Percentiles rank a stretch among this genome's conserved stretches.
phyloP scores from a whole-genome alignment of 2,888 invertebrate genomes.

The Caenorhabditis sp. region DNA sequence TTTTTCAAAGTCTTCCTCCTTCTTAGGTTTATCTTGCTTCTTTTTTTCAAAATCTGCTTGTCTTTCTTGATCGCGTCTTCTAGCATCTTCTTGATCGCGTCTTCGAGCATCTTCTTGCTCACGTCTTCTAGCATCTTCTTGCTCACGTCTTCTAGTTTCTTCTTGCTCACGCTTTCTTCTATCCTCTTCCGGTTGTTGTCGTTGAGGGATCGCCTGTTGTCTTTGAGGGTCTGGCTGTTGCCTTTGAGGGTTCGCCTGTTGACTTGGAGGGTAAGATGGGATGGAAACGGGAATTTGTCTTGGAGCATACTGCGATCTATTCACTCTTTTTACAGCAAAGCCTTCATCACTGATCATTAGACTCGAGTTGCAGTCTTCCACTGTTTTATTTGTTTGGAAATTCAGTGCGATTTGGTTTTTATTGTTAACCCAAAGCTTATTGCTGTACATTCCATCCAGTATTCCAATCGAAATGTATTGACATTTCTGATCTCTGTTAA shows the following conservation, averaged over 20 bases:
- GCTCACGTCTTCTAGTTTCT: slow-evolving; percentile 9
- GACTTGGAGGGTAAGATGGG: slow-evolving; percentile 3
- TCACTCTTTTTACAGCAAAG: slow-evolving; percentile 54
- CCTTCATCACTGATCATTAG: slow-evolving; percentile 62
- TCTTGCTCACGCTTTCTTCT: slow-evolving; percentile 29
- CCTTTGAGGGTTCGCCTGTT: slow-evolving; percentile 16
- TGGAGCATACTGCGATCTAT: background rate
- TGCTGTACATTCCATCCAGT: slow-evolving; percentile 68
- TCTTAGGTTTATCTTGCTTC: slow-evolving; percentile 40
- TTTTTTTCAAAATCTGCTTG: slow-evolving; percentile 28
- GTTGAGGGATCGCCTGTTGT: no score
- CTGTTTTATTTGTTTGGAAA: slow-evolving; percentile 48
- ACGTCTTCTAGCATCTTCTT: slow-evolving; percentile 22
- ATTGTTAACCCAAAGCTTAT: slow-evolving; percentile 68
- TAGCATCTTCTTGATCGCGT: slow-evolving; percentile 10
- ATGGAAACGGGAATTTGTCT: slow-evolving; percentile 21
- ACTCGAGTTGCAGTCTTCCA: slow-evolving; percentile 50
- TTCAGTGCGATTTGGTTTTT: slow-evolving; percentile 69
- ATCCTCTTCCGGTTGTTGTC: slow-evolving; percentile 10
- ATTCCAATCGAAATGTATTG: slow-evolving; percentile 68
- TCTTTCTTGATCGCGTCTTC: slow-evolving; percentile 4
- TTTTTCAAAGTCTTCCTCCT: slow-evolving; percentile 27
- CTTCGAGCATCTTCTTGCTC: background rate
- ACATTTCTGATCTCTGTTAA: slow-evolving; percentile 70
- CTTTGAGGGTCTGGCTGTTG: no score